phyloP scores from a whole-genome alignment of 30 jellyfish, hydroid and myxozoan species.

The Cassiopea xamachana region DNA sequence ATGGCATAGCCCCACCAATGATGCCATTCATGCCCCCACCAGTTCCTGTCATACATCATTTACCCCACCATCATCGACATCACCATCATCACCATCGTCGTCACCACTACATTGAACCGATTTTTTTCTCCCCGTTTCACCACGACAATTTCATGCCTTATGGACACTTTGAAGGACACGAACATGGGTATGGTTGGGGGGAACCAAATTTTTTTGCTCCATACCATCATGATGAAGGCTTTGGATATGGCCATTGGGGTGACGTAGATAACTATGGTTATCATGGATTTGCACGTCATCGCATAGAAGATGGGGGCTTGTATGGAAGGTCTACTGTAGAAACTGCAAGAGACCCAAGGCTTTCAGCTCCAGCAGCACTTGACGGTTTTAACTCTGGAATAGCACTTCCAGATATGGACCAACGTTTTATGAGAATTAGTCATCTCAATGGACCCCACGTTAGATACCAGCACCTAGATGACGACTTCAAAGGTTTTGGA shows the following conservation, averaged over 20 bases:
- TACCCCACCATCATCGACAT: slow-evolving; percentile 77
- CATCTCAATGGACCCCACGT: slow-evolving; percentile 59
- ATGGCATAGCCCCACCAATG: slow-evolving; percentile 55
- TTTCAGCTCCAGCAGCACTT: slow-evolving; percentile 70
- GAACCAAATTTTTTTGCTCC: slow-evolving; percentile 73
- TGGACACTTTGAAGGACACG: slow-evolving; percentile 38
- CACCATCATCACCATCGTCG: slow-evolving; percentile 87
- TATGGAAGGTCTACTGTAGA: slow-evolving; percentile 91
- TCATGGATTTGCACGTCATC: slow-evolving; percentile 49
- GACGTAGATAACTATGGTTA: slow-evolving; percentile 71
- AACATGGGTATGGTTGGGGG: slow-evolving; percentile 25
- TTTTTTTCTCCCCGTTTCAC: slow-evolving; percentile 34
- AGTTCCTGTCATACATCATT: slow-evolving; percentile 68
- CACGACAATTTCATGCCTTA: slow-evolving; percentile 56
- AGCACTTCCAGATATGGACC: slow-evolving; percentile 92
- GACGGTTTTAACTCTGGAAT: slow-evolving; percentile 90
- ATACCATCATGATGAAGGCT: slow-evolving; percentile 60
- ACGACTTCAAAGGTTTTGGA: slow-evolving; percentile 45
- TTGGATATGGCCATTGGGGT: slow-evolving; percentile 67
- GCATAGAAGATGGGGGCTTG: slow-evolving; percentile 33
- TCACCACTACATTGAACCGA: slow-evolving; percentile 73
- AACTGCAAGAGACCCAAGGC: slow-evolving; percentile 82
- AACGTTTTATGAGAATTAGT: slow-evolving; percentile 64
- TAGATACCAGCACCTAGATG: slow-evolving; percentile 46
- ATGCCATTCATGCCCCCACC: slow-evolving; percentile 91